These are phyloP conservation scores for Indicator maculatus DNA, from an alignment of 2,113 vertebrate species.

Conservation along the genomic window DNA sequence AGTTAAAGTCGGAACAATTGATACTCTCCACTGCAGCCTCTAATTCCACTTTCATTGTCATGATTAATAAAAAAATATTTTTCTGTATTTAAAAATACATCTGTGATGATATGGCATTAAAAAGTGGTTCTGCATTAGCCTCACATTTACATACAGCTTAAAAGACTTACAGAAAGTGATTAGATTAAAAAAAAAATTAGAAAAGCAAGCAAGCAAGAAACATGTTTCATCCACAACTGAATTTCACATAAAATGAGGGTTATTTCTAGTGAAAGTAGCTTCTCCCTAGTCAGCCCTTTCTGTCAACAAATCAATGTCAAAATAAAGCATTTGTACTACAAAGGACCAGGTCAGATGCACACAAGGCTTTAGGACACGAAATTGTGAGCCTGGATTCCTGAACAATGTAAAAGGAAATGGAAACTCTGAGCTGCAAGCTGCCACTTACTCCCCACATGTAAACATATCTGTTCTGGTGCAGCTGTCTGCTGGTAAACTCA, in stretches of 20 bases:
- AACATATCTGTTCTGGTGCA: slow-evolving; percentile 62
- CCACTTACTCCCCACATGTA: slow-evolving; percentile 56
- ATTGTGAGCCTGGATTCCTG: slow-evolving; percentile 13
- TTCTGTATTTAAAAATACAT: neutral
- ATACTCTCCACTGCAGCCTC: neutral
- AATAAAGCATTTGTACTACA: neutral
- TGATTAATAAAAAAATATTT: neutral
- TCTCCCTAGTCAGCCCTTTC: neutral
- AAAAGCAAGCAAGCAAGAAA: too few relatives aligned
- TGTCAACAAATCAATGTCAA: slow-evolving; percentile 36
- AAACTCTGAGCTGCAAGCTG: slow-evolving; percentile 56
- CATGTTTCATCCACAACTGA: slow-evolving; percentile 15
- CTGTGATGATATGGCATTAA: neutral
- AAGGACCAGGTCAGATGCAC: slow-evolving; percentile 21
- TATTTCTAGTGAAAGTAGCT: slow-evolving; percentile 38
- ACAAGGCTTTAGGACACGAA: neutral
- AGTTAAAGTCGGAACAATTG: neutral
- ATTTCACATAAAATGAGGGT: slow-evolving; percentile 3
- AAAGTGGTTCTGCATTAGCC: slow-evolving; percentile 9
- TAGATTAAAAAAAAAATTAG: neutral
- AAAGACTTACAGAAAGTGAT: neutral
- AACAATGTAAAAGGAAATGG: slow-evolving; percentile 70
- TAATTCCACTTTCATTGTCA: slow-evolving; percentile 5
- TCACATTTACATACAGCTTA: neutral
- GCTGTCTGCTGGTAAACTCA: slow-evolving; percentile 67